Base-by-base conservation (phyloP, 2,888 invertebrate species). In the Alcis repandata region DNA sequence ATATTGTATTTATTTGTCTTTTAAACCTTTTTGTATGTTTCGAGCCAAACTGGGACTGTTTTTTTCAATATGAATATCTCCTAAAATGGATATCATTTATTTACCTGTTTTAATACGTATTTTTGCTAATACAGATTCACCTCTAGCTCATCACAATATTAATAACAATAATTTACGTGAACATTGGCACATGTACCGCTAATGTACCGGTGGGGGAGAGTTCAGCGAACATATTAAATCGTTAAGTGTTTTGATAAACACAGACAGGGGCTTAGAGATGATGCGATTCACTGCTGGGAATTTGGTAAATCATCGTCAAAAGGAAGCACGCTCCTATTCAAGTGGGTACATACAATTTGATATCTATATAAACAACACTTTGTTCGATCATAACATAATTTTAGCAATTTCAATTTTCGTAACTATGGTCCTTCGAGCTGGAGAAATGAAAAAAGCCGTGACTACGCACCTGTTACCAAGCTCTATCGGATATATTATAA, bases 221-320 rank as follows among this genome's bases (percentile, higher is more conserved):
- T 87, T 90, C 88, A 87, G 82, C 80, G 89, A 87, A 87, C 90
- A 90, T 91, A 91, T 92, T 92, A 92, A 91, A 91, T 89, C 90
- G 92, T 89, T 91, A 91, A 92, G 92, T 92, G 92, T 92, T 91
- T 91, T 90, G 91, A 92, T 92, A 92, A 92, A 91, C 90, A 91
- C 86, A 89, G 89, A 90, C 90, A 85, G 86, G 87, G 88, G 86
- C 78, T 85, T 80, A 83, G 82, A 83, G 83, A 86, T 90, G 88
- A 90, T 87, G 87, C 84, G 86, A 87, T 88, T 85, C 85, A 73
- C 80, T 75, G 84, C 83, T 81, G 84, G 85, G 84, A 87, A 88
- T 89, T 90, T 83, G 79, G 86, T 80, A 88, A 86, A 90, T 90
- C 90, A 89, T 88, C 74, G 86, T 71, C 76, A 77, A 74, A 79